Evolutionary conservation across 2,113 vertebrate species (phyloP), one percentile per base, ranked within the genome.

Genomic region (Mixornis gularis): DNA sequence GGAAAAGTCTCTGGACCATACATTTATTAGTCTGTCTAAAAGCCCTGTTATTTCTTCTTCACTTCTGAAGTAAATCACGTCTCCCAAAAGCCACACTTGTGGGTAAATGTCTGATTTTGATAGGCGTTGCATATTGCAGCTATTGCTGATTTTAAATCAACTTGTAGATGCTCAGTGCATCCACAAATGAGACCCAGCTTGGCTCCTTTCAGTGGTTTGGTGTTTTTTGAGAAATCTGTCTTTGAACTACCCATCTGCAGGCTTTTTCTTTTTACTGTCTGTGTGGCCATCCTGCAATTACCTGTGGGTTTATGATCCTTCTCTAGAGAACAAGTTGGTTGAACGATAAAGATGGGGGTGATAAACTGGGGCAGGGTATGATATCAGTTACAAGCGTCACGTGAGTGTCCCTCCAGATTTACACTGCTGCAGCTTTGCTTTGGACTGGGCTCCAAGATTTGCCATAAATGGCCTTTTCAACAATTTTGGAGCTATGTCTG

Each of bases 201-300:
- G 92, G 80, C 89, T 94, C 58, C 49, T 76, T 74, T 74, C 84
- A 72, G 92, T 82, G 89, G 89, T 89, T 95, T 90, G 76, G 83
- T 72, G 83, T 81, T 72, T 80, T 71, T 86, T 72, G 86, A 79
- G 89, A 87, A 89, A 87, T 96, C 55, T 76, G 36, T 89, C 95
- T 95, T 95, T 96, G 95, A 93, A 95, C 95, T 95, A 65, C 78
- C 80, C 94, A 90, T 94, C 91, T 95, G 92, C 71, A 93, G 91
- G 70, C 92, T 94, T 82, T 95, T 93, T 51, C 89, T 95, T 93
- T 95, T 95, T 95, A 94, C 95, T 95, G 84, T 94, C 91, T 96
- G 91, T 93, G 89, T 94, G 95, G 94, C 87, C 95, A 92, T 92
- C 87, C 89, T 93, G 91, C 94, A 93, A 90, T 95, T 96, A 95